These are phyloP conservation scores for Drosophila subquinaria DNA, from an alignment of 2,888 invertebrate genomes.

Conservation along the genomic window DNA sequence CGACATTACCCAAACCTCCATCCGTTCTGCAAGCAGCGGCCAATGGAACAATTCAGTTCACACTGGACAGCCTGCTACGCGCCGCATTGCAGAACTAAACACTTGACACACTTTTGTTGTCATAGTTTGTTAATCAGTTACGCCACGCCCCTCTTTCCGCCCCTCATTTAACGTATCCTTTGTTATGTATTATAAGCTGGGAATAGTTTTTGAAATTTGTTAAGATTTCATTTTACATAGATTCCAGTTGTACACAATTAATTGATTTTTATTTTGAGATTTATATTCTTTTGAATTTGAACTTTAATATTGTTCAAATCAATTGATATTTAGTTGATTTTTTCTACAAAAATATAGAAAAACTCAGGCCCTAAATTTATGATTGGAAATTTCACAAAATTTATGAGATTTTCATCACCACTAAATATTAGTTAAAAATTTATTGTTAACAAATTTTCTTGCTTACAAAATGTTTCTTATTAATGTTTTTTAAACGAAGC, in stretches of 20 bases:
- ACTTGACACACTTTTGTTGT: conserved; percentile 8
- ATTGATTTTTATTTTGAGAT: too few species aligned
- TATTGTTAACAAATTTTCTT: too few species aligned
- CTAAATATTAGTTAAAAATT: too few species aligned
- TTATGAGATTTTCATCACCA: too few species aligned
- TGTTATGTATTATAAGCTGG: conserved; percentile 12
- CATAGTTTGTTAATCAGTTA: conserved; percentile 21
- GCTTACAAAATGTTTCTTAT: too few species aligned
- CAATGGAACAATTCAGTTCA: conserved; percentile 72
- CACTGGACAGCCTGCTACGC: conserved; percentile 70
- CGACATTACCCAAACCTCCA: conserved; percentile 68
- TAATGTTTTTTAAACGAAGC: too few species aligned
- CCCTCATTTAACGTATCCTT: conserved; percentile 29
- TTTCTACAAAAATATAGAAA: not conserved
- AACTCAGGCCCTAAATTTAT: too few species aligned
- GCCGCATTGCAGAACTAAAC: conserved; percentile 74
- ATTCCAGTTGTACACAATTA: too few species aligned
- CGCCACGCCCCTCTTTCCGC: conserved; percentile 6
- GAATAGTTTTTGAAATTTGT: not conserved
- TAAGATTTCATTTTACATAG: not conserved
- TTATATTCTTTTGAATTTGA: too few species aligned
- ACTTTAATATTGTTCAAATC: too few species aligned
- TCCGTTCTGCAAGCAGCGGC: conserved; percentile 68
- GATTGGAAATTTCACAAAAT: too few species aligned
- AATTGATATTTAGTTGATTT: not conserved